A percentile compares a stretch with the other conserved stretches of the same genome.
phyloP scores from a whole-genome alignment of 2,113 vertebrate species.

The Myrmecobius fasciatus region DNA sequence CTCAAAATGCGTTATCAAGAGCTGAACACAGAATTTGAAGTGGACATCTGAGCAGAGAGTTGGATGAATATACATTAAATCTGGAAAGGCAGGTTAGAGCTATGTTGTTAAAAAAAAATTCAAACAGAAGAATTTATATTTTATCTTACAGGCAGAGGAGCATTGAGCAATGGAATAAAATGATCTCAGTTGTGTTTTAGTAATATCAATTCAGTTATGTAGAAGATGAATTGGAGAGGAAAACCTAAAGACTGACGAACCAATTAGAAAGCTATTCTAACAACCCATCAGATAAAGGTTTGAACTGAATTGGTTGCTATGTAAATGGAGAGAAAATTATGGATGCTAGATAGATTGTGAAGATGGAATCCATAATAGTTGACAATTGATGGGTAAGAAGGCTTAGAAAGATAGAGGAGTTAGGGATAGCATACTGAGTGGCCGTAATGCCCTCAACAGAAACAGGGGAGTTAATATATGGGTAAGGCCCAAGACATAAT shows the following conservation, averaged over 20 bases:
- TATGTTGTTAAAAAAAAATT: not conserved
- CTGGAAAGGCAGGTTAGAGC: not conserved
- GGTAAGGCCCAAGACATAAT: not conserved
- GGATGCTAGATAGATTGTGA: not conserved
- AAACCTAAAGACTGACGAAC: not conserved
- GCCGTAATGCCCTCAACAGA: not conserved
- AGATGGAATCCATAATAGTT: not conserved
- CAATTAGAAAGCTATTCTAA: not conserved
- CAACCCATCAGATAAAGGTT: not conserved
- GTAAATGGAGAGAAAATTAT: not conserved
- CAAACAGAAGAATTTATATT: not conserved
- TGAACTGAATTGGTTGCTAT: not conserved
- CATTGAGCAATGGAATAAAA: not conserved
- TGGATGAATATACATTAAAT: not conserved
- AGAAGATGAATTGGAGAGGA: not conserved
- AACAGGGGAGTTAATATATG: not conserved
- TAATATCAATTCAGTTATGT: not conserved
- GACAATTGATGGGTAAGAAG: not conserved
- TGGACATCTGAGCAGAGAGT: not conserved
- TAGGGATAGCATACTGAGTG: not conserved
- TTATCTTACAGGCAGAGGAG: not conserved
- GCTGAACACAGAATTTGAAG: not conserved
- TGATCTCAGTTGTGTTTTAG: not conserved
- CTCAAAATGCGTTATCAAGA: not conserved
- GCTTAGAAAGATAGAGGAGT: not conserved